A percentile compares a stretch with the other conserved stretches of the same genome.
phyloP scores from a whole-genome alignment of 2,797 vertebrate genomes.

The Fistularia tabacaria region DNA sequence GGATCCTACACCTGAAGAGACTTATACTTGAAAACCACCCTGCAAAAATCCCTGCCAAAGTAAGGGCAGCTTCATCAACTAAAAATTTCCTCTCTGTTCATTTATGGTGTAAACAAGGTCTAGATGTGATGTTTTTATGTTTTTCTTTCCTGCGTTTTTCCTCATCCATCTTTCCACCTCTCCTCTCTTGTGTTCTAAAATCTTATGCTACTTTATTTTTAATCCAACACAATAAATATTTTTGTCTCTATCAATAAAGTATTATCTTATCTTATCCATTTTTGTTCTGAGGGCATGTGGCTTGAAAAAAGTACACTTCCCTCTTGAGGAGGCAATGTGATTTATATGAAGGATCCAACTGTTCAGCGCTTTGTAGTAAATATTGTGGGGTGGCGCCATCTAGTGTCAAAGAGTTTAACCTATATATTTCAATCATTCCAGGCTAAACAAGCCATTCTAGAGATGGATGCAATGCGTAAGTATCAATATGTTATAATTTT shows the following conservation, averaged over 20 bases:
- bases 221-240: background rate
- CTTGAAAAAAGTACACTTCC: conserved; percentile 13
- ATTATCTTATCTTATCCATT: too few relatives aligned
- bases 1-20: conserved; percentile 96
- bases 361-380: conserved; percentile 1
- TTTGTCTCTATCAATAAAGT: too few relatives aligned
- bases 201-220: background rate
- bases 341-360: conserved; percentile 9
- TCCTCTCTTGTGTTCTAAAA: background rate
- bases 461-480: conserved; percentile 98
- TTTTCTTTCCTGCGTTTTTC: conserved; percentile 4
- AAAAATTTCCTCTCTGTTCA: background rate
- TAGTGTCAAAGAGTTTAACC: conserved; percentile 35
- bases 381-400: conserved; percentile 42
- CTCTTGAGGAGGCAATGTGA: conserved; percentile 13
- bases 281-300: background rate
- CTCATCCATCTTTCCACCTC: background rate
- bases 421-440: conserved; percentile 42
- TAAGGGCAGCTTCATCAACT: conserved; percentile 49
- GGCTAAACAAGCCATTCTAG: conserved; percentile 97
- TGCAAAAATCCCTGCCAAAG: conserved; percentile 98
- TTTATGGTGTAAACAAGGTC: conserved; percentile 13
- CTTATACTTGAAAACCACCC: conserved; percentile 98
- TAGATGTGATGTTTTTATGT: conserved; percentile 12
- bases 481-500: conserved; percentile 25